Conservation (phyloP, 1,140 invertebrate genomes). For the Solenopsis fugax region DNA sequence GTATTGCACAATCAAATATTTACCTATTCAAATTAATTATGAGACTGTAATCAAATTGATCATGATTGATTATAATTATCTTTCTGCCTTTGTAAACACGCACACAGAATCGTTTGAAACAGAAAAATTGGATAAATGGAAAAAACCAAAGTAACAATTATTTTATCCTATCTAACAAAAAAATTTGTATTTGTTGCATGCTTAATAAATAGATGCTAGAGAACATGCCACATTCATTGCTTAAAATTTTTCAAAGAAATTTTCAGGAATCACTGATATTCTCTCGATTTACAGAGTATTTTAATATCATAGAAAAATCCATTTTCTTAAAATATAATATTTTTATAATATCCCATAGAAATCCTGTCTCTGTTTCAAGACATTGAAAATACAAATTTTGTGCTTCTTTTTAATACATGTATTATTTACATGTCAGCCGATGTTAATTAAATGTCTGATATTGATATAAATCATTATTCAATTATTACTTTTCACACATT, state of each 20-base stretch:
- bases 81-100: background rate
- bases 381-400: background rate
- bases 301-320: background rate
- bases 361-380: background rate
- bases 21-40: constrained; percentile 40
- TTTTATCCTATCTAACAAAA: background rate
- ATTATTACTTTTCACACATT: background rate
- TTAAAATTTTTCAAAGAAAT: background rate
- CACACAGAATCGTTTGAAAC: background rate
- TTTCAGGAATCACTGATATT: background rate
- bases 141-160: background rate
- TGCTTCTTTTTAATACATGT: background rate
- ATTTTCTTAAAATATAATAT: constrained; percentile 16
- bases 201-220: background rate
- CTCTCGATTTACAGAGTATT: background rate
- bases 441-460: constrained; percentile 16
- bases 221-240: background rate
- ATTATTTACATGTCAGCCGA: background rate
- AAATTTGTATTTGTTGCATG: background rate
- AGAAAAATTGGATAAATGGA: background rate
- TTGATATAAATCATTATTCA: background rate
- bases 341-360: background rate
- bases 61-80: background rate
- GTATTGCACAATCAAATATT: constrained; percentile 36
- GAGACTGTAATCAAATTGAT: background rate